These are phyloP conservation scores for Rotaria magnacalcarata DNA, from an alignment of 2,888 invertebrate species.

Conservation along the genomic window DNA sequence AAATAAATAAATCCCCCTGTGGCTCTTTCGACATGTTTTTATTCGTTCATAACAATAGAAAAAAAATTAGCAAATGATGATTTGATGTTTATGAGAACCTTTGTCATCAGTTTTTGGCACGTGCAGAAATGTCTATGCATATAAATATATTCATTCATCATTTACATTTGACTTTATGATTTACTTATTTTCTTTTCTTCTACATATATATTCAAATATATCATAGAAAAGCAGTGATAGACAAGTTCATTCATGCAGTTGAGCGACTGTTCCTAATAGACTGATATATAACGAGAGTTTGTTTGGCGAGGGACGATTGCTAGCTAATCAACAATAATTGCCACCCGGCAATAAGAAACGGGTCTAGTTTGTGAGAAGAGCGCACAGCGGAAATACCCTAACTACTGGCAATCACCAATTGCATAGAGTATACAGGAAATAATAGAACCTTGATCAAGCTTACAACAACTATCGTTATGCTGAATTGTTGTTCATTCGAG, in stretches of 20 bases:
- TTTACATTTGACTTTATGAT: conserved; percentile 11
- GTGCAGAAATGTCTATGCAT: not conserved
- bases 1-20: conserved; percentile 25
- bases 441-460: conserved; percentile 8
- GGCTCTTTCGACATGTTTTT: not conserved
- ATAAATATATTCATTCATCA: not conserved
- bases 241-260: conserved; percentile 15
- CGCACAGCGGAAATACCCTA: conserved; percentile 19
- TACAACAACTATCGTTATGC: conserved; percentile 6
- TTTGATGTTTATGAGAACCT: not conserved
- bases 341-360: not conserved
- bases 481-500: conserved; percentile 13
- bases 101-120: not conserved
- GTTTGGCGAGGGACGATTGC: not conserved
- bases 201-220: not conserved
- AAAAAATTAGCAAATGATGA: not conserved
- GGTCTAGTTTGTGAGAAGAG: not conserved
- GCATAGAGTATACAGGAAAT: not conserved
- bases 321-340: conserved; percentile 10
- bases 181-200: not conserved
- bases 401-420: conserved; percentile 13
- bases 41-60: not conserved
- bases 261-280: not conserved
- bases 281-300: not conserved
- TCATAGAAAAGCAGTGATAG: not conserved